Conservation (phyloP, 2,113 vertebrate species). For the Gnathonemus echidnorhynchus region DNA sequence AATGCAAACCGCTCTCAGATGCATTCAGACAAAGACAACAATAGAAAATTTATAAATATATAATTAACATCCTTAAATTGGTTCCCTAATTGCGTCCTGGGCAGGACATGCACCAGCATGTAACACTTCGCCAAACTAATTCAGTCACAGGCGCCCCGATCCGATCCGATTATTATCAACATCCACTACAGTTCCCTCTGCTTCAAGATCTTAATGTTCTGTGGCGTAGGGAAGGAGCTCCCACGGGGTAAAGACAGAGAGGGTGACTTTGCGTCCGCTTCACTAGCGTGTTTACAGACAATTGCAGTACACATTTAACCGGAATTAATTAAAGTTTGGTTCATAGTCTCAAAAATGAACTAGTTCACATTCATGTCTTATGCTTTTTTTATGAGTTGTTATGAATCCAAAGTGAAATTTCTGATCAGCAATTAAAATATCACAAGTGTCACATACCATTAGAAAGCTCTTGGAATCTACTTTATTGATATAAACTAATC, state of each 20-base stretch:
- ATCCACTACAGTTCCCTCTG: neutral
- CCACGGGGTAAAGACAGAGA: neutral
- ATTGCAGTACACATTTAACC: neutral
- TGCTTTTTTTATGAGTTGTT: neutral
- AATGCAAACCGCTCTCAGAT: neutral
- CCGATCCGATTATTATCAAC: neutral
- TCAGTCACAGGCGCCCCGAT: neutral
- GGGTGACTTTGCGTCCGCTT: neutral
- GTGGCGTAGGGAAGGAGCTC: neutral
- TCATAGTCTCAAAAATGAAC: neutral
- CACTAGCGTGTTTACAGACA: neutral
- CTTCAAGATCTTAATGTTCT: neutral
- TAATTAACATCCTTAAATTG: conserved; percentile 6
- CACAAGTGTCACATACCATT: no score
- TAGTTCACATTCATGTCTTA: neutral
- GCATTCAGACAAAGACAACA: neutral
- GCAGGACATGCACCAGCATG: neutral
- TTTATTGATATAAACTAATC: neutral
- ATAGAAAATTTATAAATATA: neutral
- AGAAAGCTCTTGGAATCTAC: no score
- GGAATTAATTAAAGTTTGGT: neutral
- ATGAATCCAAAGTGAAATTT: no score
- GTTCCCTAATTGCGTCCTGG: neutral
- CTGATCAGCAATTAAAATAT: no score
- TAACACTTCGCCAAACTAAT: neutral